Evolutionary conservation across 2,113 vertebrate species (phyloP).

Genomic region (Cnemophilus loriae): DNA sequence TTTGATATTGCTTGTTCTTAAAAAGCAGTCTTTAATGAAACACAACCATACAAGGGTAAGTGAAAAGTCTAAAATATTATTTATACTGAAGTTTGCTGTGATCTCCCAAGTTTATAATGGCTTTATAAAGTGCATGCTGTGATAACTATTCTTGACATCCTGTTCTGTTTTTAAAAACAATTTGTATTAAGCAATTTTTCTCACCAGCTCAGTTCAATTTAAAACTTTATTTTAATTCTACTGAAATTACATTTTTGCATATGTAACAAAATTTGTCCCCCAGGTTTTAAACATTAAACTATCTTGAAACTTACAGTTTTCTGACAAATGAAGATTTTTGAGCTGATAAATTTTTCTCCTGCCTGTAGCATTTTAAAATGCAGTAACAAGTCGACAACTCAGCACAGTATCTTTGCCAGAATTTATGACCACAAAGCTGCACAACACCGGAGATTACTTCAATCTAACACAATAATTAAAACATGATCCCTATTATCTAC

Average conservation of each 20-base stretch:
- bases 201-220: background rate
- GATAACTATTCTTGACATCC: background rate
- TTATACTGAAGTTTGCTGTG: background rate
- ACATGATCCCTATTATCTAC: background rate
- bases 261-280: background rate
- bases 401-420: background rate
- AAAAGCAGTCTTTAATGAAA: background rate
- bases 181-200: background rate
- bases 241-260: background rate
- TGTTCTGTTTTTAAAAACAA: background rate
- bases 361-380: background rate
- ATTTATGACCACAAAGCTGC: background rate
- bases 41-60: background rate
- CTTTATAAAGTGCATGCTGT: background rate
- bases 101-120: background rate
- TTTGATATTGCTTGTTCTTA: background rate
- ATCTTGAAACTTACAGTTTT: background rate
- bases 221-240: background rate
- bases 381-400: background rate
- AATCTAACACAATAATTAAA: background rate
- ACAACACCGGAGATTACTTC: background rate
- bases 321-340: background rate
- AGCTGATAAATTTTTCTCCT: background rate
- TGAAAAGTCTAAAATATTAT: background rate
- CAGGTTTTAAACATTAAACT: background rate